Evolutionary conservation across 2,113 vertebrate species (phyloP).

Genomic region (Eretmochelys imbricata): DNA sequence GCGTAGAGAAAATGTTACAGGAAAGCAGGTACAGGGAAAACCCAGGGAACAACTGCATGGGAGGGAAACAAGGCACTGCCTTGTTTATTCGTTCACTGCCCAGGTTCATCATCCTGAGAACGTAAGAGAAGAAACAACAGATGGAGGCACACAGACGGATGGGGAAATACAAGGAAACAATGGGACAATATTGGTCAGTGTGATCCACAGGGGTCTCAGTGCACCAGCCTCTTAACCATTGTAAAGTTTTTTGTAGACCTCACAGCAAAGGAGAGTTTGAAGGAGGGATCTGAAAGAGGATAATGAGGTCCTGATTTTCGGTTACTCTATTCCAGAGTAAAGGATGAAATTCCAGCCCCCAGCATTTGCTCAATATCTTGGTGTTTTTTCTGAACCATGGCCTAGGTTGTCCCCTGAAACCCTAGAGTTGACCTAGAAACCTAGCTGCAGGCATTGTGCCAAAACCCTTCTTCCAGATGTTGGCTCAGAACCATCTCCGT

Average conservation of each 20-base stretch:
- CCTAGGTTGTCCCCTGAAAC: not conserved
- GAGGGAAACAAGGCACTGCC: not conserved
- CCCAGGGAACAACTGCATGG: not conserved
- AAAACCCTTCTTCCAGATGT: not conserved
- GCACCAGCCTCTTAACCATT: not conserved
- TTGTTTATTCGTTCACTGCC: conserved; percentile 1
- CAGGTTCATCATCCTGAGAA: conserved; percentile 44
- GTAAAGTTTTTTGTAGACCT: not conserved
- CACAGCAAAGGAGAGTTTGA: conserved; percentile 2
- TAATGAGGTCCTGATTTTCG: not conserved
- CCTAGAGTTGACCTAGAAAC: not conserved
- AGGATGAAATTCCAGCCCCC: not conserved
- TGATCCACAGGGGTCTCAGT: not conserved
- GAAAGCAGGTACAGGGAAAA: conserved; percentile 14
- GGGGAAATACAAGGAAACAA: not conserved
- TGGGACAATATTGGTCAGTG: not conserved
- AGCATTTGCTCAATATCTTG: not conserved
- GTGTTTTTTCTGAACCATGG: not conserved
- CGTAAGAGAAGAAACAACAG: not conserved
- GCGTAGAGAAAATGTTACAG: not conserved
- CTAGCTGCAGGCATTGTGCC: not conserved
- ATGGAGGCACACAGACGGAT: fast-evolving
- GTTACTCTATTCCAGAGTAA: not conserved
- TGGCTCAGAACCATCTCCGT: not conserved
- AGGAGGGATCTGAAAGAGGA: not conserved